These are phyloP conservation scores for Sorex fumeus DNA, from an alignment of 2,113 vertebrate species.

Conservation along the genomic window DNA sequence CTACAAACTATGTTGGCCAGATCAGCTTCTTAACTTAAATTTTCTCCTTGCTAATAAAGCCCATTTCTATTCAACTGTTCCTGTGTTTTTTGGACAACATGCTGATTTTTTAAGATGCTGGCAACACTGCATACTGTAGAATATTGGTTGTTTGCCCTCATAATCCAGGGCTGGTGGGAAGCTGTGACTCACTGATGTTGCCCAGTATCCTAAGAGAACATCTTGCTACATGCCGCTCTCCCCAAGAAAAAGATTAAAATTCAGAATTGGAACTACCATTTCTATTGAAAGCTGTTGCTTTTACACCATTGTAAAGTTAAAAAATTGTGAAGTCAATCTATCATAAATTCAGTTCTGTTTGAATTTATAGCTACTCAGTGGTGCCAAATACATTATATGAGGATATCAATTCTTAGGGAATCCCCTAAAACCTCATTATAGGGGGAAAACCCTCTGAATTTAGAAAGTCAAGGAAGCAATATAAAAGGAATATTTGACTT, in stretches of 20 bases:
- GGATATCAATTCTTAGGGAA: background rate
- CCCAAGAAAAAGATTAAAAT: background rate
- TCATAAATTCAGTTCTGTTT: background rate
- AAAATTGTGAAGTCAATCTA: background rate
- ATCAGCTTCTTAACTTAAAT: too few relatives aligned
- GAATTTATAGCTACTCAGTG: background rate
- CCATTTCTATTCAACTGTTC: too few relatives aligned
- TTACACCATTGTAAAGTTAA: background rate
- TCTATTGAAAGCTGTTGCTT: background rate
- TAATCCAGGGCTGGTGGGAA: background rate
- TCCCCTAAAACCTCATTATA: background rate
- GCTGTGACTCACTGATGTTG: background rate
- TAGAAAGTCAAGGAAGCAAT: slow-evolving; percentile 6
- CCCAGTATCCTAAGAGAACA: background rate
- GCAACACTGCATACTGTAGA: too few relatives aligned
- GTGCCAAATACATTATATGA: background rate
- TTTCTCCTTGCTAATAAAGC: too few relatives aligned
- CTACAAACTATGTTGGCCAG: too few relatives aligned
- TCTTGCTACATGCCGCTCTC: background rate
- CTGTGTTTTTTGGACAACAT: too few relatives aligned
- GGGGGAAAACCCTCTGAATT: background rate
- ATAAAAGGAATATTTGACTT: background rate
- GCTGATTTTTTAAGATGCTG: background rate
- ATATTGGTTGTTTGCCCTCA: too few relatives aligned
- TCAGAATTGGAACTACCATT: background rate